These are phyloP conservation scores for Macrotis lagotis DNA, from an alignment of 2,113 vertebrate genomes.

Conservation along the genomic window DNA sequence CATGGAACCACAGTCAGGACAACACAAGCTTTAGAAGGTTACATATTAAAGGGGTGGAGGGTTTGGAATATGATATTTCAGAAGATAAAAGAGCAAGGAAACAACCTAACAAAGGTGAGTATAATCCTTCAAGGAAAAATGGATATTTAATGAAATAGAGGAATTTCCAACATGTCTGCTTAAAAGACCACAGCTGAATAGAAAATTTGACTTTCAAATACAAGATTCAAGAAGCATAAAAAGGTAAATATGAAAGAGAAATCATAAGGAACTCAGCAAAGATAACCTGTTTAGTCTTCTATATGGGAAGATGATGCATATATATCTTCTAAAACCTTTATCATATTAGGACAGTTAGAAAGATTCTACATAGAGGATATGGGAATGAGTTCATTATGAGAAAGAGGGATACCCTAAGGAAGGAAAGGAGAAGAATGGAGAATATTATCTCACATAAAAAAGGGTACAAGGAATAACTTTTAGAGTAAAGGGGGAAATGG, in stretches of 20 bases:
- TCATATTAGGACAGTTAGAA: background rate
- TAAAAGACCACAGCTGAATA: background rate
- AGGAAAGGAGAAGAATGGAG: background rate
- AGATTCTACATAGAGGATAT: background rate
- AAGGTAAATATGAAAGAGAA: background rate
- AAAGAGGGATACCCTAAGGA: background rate
- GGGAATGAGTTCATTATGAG: background rate
- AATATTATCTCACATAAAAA: background rate
- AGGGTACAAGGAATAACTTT: background rate
- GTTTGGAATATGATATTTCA: background rate
- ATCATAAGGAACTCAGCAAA: background rate
- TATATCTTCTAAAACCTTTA: background rate
- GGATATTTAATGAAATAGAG: background rate
- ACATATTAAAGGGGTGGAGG: background rate
- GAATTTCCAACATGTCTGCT: background rate
- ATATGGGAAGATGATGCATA: background rate
- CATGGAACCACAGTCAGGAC: background rate
- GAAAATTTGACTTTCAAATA: background rate
- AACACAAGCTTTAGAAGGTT: background rate
- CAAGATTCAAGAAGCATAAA: background rate
- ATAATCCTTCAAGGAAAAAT: background rate
- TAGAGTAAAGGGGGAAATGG: rapidly evolving
- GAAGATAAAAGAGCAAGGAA: background rate
- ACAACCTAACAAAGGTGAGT: background rate
- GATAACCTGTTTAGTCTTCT: background rate